Evolutionary conservation across 2,797 vertebrate genomes (phyloP), one percentile per base, ranked within the genome.

Genomic region (Melanotaenia parkinsoni): DNA sequence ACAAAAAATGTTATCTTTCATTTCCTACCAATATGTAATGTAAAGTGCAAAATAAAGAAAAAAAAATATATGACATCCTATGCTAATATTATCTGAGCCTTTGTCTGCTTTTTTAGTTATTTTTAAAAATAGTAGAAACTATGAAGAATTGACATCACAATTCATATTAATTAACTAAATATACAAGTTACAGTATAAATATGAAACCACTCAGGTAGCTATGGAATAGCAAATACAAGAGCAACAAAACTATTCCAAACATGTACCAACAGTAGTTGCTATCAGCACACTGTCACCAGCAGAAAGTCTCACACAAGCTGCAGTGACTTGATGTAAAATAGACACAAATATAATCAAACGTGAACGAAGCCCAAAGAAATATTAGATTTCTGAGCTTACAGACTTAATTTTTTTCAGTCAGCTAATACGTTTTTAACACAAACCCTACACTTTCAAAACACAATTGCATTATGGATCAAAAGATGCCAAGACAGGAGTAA

Each of bases 1-100:
- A 26, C 24, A 26, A 26, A 26, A 26, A 26, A 26, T 26, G 24
- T 26, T 26, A 26, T 26, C 24, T 26, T 26, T 26, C 24, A 26
- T 26, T 26, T 26, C 24, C 24, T 26, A 45, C 33, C 16, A 28
- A 60, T 5, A 32, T 57, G 58, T 40, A 72, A 60, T 43, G 33
- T 90, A 89, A 92, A 92, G 90, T 91, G 91, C 91, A 88, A 60
- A 10, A 50, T 22, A 50, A 50, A 43, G 5, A 10, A n/a, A 64
- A 57, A 56, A 69, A 1, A 67, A 47, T 60, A 68, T 71, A 35
- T 64, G 68, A 72, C n/a, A 32, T 32, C 26, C 22, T n/a, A 51
- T 40, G 58, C 3, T 45, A 71, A 68, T 50, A 54, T 20, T 37
- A 40, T 38, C 51, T 58, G 54, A 58, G 54, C 54, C 22, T 50